Evolutionary conservation across 64 coral and sea anemone genomes (phyloP).

Genomic region (Montipora capricornis): DNA sequence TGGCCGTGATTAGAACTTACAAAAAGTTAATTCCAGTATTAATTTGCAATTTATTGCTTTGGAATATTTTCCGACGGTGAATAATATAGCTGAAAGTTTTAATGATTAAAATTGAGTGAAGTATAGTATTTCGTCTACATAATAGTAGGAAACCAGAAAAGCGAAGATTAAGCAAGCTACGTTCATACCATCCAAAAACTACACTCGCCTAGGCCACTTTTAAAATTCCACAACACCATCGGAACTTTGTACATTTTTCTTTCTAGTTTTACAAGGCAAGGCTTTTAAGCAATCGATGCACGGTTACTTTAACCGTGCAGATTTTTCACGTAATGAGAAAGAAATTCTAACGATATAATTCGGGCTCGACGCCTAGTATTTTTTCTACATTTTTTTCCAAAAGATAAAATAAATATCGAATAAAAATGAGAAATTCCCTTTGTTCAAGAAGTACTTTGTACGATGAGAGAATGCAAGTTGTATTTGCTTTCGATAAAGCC

Average conservation of each 20-base stretch:
- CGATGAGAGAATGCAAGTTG: not conserved
- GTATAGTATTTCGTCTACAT: not conserved
- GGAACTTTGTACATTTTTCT: not conserved
- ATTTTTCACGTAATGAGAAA: not conserved
- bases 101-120: conserved; percentile 12
- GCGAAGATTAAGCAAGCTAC: not conserved
- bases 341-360: not conserved
- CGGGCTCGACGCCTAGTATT: not conserved
- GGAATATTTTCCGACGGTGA: not conserved
- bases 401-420: not conserved
- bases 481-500: not conserved
- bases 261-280: not conserved
- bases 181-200: not conserved
- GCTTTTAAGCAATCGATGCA: not conserved
- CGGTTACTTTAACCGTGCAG: not conserved
- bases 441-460: not conserved
- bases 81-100: conserved; percentile 2
- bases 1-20: not conserved
- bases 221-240: not conserved
- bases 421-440: not conserved
- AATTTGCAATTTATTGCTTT: conserved; percentile 35
- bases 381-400: not conserved
- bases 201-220: conserved; percentile 18
- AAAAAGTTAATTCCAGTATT: conserved; percentile 30
- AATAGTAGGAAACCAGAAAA: conserved; percentile 1